phyloP scores from a whole-genome alignment of 1,140 invertebrate genomes.

The Listronotus bonariensis region DNA sequence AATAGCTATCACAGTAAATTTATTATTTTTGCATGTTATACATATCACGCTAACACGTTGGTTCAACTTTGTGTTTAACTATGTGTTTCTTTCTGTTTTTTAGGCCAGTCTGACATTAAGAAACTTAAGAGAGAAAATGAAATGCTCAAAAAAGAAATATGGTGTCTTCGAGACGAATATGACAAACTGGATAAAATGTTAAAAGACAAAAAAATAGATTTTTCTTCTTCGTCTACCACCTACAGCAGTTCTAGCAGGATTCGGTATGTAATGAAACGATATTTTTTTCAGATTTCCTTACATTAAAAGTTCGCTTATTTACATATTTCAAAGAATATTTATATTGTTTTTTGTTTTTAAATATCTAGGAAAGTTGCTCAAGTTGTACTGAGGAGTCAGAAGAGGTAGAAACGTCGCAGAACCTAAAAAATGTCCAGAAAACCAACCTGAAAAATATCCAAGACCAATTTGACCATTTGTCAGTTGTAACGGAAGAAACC shows the following conservation, averaged over 20 bases:
- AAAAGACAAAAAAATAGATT: constrained; percentile 64
- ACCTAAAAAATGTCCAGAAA: constrained; percentile 54
- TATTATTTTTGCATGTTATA: no score
- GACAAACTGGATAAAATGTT: constrained; percentile 80
- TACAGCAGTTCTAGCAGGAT: constrained; percentile 47
- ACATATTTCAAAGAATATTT: no score
- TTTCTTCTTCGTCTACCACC: constrained; percentile 58
- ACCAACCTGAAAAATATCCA: constrained; percentile 55
- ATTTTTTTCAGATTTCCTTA: no score
- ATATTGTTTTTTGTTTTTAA: no score
- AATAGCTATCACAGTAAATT: no score
- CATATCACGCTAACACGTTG: no score
- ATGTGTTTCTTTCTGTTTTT: no score
- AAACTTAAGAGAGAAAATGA: constrained; percentile 86
- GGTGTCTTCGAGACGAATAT: constrained; percentile 84
- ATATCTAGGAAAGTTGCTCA: constrained; percentile 49
- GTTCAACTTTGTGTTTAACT: no score
- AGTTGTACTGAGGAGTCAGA: constrained; percentile 56
- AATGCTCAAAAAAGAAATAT: constrained; percentile 82
- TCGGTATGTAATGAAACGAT: constrained; percentile 48
- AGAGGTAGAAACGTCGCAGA: constrained; percentile 55
- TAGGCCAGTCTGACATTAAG: constrained; percentile 86
- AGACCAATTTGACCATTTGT: constrained; percentile 74
- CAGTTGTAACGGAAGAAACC: constrained; percentile 74
- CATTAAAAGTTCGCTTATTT: no score